Evolutionary conservation across 2,888 invertebrate genomes (phyloP), one percentile per base, ranked within the genome.

Genomic region (Parthenolecanium corni): DNA sequence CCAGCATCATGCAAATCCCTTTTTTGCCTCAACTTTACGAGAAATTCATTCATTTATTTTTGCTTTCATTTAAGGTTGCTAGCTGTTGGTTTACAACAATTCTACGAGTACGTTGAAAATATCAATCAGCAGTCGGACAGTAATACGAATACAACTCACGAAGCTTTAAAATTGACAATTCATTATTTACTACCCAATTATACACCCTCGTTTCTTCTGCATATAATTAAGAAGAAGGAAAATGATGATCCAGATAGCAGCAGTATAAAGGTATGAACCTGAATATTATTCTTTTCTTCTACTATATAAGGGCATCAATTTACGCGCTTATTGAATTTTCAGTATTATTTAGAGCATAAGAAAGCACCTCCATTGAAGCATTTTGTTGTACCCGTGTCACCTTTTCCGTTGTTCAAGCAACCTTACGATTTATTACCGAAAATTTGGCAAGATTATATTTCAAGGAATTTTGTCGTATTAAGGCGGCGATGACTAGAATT

Each of bases 321-420:
- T 23, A 2, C 23, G n/a, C 23, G 21, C 1, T 24, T 44, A 24
- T 24, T 24, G n/a, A n/a, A 11, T 21, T 61, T 23, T n/a, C 51
- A 61, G 61, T 16, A 40, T 21, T 61, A 51, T 49, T 61, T 61
- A 16, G 49, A 61, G 16, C 31, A 51, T 11, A 31, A 47, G n/a
- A 46, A 23, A 51, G 61, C 61, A 2, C 49, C 61, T 14, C 18
- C 40, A 1, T 38, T 61, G 11, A 61, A 31, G 4, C 61, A 61
- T 51, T 61, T 38, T 16, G 51, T 61, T 25, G 47, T 61, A 14
- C 61, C 61, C 3, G 24, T 61, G 20, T 21, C 31, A 38, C 20
- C 23, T 18, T 14, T 49, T 21, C 61, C 49, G 2, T 46, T 61
- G 16, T 61, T 24, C n/a, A 46, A 61, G 14, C 61, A 61, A 20